A percentile compares a stretch with the other conserved stretches of the same genome.
Evolutionary conservation across 2,888 invertebrate species (phyloP).

Genomic region (Ophion slaviceki): DNA sequence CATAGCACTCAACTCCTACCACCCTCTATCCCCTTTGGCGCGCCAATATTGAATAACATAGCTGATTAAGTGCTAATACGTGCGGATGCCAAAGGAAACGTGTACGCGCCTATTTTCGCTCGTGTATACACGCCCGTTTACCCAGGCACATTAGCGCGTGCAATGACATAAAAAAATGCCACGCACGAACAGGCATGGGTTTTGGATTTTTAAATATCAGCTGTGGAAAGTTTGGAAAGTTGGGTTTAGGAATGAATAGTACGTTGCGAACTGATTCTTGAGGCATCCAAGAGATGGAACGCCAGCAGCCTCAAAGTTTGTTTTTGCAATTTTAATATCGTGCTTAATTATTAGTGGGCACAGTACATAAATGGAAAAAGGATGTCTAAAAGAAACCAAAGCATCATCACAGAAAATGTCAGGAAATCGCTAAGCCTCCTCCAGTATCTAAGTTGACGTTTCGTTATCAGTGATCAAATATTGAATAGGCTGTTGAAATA

Average conservation of each 20-base stretch:
- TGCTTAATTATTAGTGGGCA: neutral
- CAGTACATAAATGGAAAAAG: neutral
- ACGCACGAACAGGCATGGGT: neutral
- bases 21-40: constrained; percentile 21
- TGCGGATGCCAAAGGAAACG: constrained; percentile 53
- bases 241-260: too few species aligned
- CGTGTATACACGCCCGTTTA: neutral
- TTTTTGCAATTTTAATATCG: neutral
- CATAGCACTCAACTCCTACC: constrained; percentile 34
- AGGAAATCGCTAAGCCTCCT: too few species aligned
- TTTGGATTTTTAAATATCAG: neutral
- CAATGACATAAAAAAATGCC: neutral
- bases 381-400: neutral
- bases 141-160: neutral
- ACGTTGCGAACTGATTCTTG: too few species aligned
- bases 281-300: too few species aligned
- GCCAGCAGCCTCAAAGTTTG: neutral
- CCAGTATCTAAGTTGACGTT: too few species aligned
- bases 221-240: neutral
- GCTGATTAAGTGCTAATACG: constrained; percentile 71
- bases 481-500: too few species aligned
- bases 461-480: too few species aligned
- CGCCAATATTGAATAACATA: constrained; percentile 71
- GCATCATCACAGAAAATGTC: neutral
- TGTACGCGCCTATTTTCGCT: constrained; percentile 15